These are phyloP conservation scores for Ascaphus truei DNA, from an alignment of 2,113 vertebrate species.

Conservation along the genomic window DNA sequence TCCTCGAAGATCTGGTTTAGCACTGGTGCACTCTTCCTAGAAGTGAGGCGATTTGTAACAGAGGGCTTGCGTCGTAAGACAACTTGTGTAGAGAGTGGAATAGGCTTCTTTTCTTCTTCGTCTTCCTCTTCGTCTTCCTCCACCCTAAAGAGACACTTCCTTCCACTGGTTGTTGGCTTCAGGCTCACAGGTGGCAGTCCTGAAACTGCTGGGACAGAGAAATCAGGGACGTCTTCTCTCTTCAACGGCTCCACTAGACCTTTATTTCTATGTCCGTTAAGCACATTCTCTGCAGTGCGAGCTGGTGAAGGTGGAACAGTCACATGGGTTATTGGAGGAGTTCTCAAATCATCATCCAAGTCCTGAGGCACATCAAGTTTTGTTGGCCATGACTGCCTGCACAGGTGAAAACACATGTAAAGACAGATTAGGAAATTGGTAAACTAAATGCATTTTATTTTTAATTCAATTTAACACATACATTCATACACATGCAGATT, in stretches of 20 bases:
- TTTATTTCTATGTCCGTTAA: conserved; percentile 88
- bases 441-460: too few species aligned
- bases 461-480: too few species aligned
- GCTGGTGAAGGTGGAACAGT: conserved; percentile 83
- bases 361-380: conserved; percentile 92
- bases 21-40: conserved; percentile 88
- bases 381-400: conserved; percentile 93
- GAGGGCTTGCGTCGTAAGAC: conserved; percentile 89
- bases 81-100: conserved; percentile 80
- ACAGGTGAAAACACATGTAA: not conserved
- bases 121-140: conserved; percentile 96
- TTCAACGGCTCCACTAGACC: conserved; percentile 71
- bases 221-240: conserved; percentile 74
- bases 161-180: conserved; percentile 68
- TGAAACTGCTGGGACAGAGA: conserved; percentile 53
- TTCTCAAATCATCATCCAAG: conserved; percentile 88
- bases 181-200: conserved; percentile 42
- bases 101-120: conserved; percentile 81
- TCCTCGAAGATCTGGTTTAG: conserved; percentile 98
- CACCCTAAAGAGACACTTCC: conserved; percentile 88
- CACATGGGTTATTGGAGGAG: conserved; percentile 82
- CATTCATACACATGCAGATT: too few species aligned
- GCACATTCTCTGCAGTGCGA: conserved; percentile 78
- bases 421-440: not conserved
- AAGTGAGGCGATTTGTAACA: conserved; percentile 90